Evolutionary conservation across 2,113 vertebrate species (phyloP).

Genomic region (Gavia stellata): DNA sequence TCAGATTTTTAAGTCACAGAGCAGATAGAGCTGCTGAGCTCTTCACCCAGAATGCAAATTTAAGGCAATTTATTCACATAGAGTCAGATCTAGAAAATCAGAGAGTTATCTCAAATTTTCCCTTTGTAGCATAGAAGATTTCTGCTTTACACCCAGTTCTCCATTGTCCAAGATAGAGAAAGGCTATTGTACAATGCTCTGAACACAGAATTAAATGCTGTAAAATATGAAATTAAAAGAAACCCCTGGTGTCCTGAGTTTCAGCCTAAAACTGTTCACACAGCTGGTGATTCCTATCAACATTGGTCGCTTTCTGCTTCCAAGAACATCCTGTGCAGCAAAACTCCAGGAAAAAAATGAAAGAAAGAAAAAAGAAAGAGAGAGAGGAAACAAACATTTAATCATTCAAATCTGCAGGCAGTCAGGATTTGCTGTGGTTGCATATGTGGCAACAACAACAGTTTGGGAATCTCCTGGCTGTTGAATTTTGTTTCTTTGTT

Average conservation of each 20-base stretch:
- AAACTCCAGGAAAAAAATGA: rapidly evolving
- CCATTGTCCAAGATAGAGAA: not conserved
- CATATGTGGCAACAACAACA: not conserved
- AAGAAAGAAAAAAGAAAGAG: not conserved
- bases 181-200: not conserved
- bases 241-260: not conserved
- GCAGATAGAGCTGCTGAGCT: not conserved
- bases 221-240: not conserved
- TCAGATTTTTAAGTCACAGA: not conserved
- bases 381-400: not conserved
- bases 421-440: not conserved
- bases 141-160: not conserved
- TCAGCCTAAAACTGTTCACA: not conserved
- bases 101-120: not conserved
- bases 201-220: not conserved
- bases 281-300: not conserved
- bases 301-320: not conserved
- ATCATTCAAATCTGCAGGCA: not conserved
- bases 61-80: not conserved
- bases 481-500: not conserved
- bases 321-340: not conserved
- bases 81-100: not conserved
- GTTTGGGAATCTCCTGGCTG: not conserved
- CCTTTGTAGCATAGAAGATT: not conserved
- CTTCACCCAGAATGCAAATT: not conserved